Base-by-base conservation (phyloP, 2,888 invertebrate genomes). In the Tiphia femorata region DNA sequence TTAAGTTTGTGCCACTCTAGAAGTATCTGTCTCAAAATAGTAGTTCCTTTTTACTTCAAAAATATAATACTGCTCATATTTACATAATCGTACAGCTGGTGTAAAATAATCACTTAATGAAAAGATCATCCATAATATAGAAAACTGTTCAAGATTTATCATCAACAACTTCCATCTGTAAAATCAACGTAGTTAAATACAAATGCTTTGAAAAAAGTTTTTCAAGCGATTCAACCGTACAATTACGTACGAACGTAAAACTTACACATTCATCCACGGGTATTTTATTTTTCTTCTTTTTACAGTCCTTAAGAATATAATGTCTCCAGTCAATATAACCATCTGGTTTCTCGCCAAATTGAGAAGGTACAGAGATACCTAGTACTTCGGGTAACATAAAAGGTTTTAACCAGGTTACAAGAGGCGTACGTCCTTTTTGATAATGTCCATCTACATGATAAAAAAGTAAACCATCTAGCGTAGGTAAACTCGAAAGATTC, bases 331-430 rank as follows among this genome's bases (percentile, higher is more conserved):
- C 75, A 41, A 81, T 72, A 23, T 83, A 83, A 25, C 68, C 70
- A 16, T 72, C 62, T 25, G 83, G 83, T 62, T 78, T 80, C 23
- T 77, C 72, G 14, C 76, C 64, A 30, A 74, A 58, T 10, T 62
- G 56, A 21, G 76, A 57, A 25, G 77, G 76, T 29, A 80, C 65
- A 25, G 59, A 58, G 17, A 85, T 70, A 16, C 87, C 87, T 6
- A 94, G 83, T 19, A 94, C 86, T 84, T 96, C 95, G 0, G 90
- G 88, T 6, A 97, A 78, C 97, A 97, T 97, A 79, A 88, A 96
- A 0, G 93, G 89, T 78, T 92, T 95, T 1, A 98, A 85, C 98
- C 98, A 98, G 1, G 92, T 92, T 1, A 97, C 95, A 6, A 98
- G 84, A 0, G 98, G 97, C 0, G 96, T 95, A 43, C 87, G 84